Percentiles rank a stretch among this genome's conserved stretches.
Conservation (phyloP, 2,888 invertebrate genomes). For the Lycia hirtaria region DNA sequence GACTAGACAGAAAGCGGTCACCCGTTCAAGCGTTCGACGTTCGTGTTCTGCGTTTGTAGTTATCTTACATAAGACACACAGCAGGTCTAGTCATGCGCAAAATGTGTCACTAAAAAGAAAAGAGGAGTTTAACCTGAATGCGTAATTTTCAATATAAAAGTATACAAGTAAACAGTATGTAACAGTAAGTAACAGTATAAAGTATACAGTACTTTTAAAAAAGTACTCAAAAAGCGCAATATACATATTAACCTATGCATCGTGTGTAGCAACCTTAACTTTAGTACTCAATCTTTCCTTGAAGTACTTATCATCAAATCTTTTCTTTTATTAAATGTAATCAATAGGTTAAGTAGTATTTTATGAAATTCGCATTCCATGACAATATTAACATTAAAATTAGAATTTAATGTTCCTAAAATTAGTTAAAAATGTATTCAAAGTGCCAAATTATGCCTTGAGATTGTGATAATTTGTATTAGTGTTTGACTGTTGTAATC, state of each 20-base stretch:
- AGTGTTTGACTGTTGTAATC: slow-evolving; percentile 37
- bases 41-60: too few relatives aligned
- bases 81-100: too few relatives aligned
- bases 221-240: background rate
- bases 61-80: too few relatives aligned
- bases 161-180: too few relatives aligned
- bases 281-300: background rate
- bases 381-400: slow-evolving; percentile 28
- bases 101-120: too few relatives aligned
- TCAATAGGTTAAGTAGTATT: slow-evolving; percentile 1
- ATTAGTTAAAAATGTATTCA: background rate
- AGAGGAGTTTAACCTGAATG: too few relatives aligned
- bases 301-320: background rate
- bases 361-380: slow-evolving; percentile 38
- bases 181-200: too few relatives aligned
- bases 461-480: slow-evolving; percentile 42
- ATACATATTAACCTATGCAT: background rate
- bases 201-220: too few relatives aligned
- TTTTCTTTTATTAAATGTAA: background rate
- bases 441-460: slow-evolving; percentile 38
- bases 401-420: slow-evolving; percentile 16
- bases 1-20: background rate
- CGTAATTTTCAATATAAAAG: too few relatives aligned
- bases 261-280: background rate
- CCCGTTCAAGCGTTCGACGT: too few relatives aligned